A percentile compares a stretch with the other conserved stretches of the same genome.
phyloP scores from a whole-genome alignment of 1,140 invertebrate species.

The Drosophila chauvacae region DNA sequence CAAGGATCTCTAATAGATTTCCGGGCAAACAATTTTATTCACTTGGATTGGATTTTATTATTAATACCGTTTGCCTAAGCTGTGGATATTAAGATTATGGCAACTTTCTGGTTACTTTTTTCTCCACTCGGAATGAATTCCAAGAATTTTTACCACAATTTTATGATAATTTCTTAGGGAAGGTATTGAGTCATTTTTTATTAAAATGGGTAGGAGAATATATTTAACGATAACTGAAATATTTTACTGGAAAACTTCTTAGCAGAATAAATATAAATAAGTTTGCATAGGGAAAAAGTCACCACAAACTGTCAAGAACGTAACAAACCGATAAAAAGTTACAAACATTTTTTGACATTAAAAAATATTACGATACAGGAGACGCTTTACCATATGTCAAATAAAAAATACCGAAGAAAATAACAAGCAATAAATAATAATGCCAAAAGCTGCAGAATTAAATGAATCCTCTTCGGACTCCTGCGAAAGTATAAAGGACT shows the following conservation, averaged over 20 bases:
- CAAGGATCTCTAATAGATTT: slow-evolving; percentile 40
- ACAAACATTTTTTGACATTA: background rate
- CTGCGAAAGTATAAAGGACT: background rate
- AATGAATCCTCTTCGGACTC: background rate
- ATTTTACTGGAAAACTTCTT: background rate
- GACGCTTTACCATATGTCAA: background rate
- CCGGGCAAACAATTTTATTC: slow-evolving; percentile 40
- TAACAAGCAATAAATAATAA: background rate
- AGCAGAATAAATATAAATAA: background rate
- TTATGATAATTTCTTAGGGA: slow-evolving; percentile 5
- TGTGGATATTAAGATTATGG: slow-evolving; percentile 30
- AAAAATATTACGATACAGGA: background rate
- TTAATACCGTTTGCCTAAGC: slow-evolving; percentile 38
- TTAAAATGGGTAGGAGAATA: no score
- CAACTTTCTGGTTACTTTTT: slow-evolving; percentile 13
- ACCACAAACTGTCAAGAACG: background rate
- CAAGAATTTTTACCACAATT: slow-evolving; percentile 4
- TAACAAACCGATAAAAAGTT: background rate
- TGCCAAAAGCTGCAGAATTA: background rate
- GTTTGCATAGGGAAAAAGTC: background rate
- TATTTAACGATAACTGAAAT: background rate
- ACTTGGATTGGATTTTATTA: slow-evolving; percentile 42
- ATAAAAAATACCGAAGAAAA: background rate
- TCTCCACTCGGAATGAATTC: slow-evolving; percentile 4
- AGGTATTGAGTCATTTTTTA: background rate